These are phyloP conservation scores for Blennius ocellaris DNA, from an alignment of 2,113 vertebrate species.

Conservation along the genomic window DNA sequence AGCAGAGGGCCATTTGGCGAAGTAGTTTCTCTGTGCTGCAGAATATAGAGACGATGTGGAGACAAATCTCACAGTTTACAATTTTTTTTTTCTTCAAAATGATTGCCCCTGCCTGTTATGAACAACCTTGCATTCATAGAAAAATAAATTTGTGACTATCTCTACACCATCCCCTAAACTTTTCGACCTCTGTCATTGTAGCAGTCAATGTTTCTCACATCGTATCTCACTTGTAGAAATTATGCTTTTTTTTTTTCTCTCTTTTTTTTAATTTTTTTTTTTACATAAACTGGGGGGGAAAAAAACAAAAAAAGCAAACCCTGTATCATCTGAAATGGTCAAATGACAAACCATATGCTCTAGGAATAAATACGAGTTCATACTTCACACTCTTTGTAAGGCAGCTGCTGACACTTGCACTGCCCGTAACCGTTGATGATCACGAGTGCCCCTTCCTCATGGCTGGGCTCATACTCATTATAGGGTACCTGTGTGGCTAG, in stretches of 20 bases:
- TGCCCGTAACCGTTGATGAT: slow-evolving; percentile 99
- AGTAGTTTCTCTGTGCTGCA: slow-evolving; percentile 79
- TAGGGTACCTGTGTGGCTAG: slow-evolving; percentile 98
- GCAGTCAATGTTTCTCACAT: slow-evolving; percentile 64
- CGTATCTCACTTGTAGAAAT: slow-evolving; percentile 79
- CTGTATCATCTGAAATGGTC: slow-evolving; percentile 85
- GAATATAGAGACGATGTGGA: slow-evolving; percentile 79
- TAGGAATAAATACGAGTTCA: slow-evolving; percentile 88
- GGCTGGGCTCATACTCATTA: slow-evolving; percentile 97
- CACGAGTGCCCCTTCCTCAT: slow-evolving; percentile 96
- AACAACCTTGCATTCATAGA: slow-evolving; percentile 84
- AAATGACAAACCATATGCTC: slow-evolving; percentile 83
- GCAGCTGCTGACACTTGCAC: slow-evolving; percentile 99
- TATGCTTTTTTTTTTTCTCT: slow-evolving; percentile 40
- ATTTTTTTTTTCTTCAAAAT: slow-evolving; percentile 78
- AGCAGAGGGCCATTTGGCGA: slow-evolving; percentile 73
- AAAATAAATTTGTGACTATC: slow-evolving; percentile 87
- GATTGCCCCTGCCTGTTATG: slow-evolving; percentile 84
- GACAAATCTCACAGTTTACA: slow-evolving; percentile 80
- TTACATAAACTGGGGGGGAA: slow-evolving; percentile 73
- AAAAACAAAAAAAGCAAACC: slow-evolving; percentile 83
- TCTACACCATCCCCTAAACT: slow-evolving; percentile 69
- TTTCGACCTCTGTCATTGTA: slow-evolving; percentile 64
- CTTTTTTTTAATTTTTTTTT: slow-evolving; percentile 37
- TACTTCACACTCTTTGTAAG: slow-evolving; percentile 99